Base-by-base conservation (phyloP, 2,797 vertebrate genomes). In the Salmo trutta region DNA sequence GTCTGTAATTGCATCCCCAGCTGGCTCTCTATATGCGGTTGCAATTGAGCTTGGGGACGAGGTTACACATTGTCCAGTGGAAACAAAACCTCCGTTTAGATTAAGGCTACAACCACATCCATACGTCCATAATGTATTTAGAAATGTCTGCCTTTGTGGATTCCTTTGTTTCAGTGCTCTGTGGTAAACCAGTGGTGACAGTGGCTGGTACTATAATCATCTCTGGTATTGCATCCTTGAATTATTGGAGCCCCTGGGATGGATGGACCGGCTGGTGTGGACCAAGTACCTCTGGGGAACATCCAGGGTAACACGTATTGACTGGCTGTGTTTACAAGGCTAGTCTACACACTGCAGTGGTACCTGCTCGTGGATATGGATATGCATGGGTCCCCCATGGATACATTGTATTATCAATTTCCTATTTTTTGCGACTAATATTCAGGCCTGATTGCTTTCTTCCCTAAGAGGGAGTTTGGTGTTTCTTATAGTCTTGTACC, bases 371-470 rank as follows among this genome's bases (percentile, higher is more conserved):
- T 54, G 53, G 5, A 4, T 2, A 17, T n/a, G 54, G 16, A 17
- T 56, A 5, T 56, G 0, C 54, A 56, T 2, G 19, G 54, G 16
- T 56, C 36, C 36, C 36, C 36, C 36, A 41, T 7, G 27, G 5
- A 69, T 36, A 31, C 77, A 74, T 31, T 16, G 64, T 73, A 68
- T 6, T 53, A 86, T 81, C 54, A 79, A 83, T 85, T 79, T 83
- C 67, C 74, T 76, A 59, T 72, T 80, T 79, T 83, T 52, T 83
- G 81, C 68, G 75, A 54, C 78, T 84, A 86, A 88, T 88, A 85
- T 85, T 85, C 71, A 79, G 33, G 71, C 75, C 76, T 52, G 56
- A 84, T 85, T 65, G 85, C 88, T 86, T 83, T 56, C 64, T 17
- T 66, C 72, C 62, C 76, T 31, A 66, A 62, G 31, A 17, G 51